Conservation (phyloP, 2,888 invertebrate genomes). For the Phrixothrix hirtus region DNA sequence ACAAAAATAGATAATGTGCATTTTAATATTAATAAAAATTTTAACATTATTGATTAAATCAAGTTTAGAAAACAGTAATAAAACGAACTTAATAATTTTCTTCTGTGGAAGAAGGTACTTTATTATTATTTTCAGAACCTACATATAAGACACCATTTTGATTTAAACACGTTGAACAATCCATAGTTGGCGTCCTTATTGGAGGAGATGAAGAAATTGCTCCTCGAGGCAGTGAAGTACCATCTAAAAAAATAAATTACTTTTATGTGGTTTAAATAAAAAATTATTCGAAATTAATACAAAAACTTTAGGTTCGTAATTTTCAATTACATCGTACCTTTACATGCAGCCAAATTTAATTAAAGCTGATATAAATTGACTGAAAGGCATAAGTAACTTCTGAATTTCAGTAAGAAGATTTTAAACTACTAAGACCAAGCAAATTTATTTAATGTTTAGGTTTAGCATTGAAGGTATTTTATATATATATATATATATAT, state of each 20-base stretch:
- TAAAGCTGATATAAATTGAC: no score
- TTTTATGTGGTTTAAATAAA: conserved; percentile 1
- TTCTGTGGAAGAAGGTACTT: conserved; percentile 21
- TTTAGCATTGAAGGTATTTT: no score
- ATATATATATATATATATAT: no score
- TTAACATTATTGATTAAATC: conserved; percentile 4
- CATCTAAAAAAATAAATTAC: conserved; percentile 14
- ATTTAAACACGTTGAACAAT: conserved; percentile 26
- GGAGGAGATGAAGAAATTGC: conserved; percentile 15
- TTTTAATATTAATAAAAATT: neutral
- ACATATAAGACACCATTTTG: conserved; percentile 20
- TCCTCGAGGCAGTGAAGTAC: conserved; percentile 13
- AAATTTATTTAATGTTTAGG: no score
- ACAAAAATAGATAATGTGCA: neutral
- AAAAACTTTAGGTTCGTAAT: no score
- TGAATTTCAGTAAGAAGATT: no score
- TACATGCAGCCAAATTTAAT: no score
- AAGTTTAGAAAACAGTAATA: conserved; percentile 11
- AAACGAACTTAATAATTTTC: conserved; percentile 16
- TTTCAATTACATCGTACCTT: no score
- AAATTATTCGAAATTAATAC: neutral
- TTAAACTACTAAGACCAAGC: neutral
- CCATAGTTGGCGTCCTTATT: conserved; percentile 16
- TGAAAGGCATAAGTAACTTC: neutral
- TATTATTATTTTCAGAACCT: conserved; percentile 29